Evolutionary conservation across 2,797 vertebrate genomes (phyloP).

Genomic region (Crypturellus tataupa): DNA sequence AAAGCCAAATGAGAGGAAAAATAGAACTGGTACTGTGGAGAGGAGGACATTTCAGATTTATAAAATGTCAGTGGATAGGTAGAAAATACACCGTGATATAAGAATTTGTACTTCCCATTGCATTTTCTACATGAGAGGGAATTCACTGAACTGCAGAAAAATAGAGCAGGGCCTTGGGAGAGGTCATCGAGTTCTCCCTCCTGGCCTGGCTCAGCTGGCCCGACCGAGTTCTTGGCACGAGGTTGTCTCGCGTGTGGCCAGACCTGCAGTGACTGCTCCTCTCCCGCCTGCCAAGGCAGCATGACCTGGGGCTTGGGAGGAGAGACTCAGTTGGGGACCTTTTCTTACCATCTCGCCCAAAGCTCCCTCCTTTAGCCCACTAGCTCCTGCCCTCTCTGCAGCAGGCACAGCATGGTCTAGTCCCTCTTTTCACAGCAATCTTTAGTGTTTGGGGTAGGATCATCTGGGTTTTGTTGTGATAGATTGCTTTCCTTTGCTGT

Average conservation of each 20-base stretch:
- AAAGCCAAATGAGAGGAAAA: neutral
- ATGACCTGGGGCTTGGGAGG: neutral
- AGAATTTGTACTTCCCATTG: neutral
- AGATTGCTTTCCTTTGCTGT: neutral
- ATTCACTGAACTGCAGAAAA: neutral
- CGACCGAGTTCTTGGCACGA: rapidly evolving
- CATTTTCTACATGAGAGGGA: neutral
- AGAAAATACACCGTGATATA: neutral
- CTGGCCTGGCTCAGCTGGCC: neutral
- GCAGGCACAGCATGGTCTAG: neutral
- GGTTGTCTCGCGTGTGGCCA: neutral
- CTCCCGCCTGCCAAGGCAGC: neutral
- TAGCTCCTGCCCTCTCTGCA: neutral
- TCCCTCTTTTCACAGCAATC: neutral
- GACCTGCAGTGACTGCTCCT: neutral
- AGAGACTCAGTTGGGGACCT: neutral
- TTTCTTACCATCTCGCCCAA: neutral
- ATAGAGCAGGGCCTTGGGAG: neutral
- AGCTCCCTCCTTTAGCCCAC: neutral
- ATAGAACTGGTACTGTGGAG: neutral
- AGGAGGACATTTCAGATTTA: neutral
- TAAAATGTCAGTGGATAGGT: neutral
- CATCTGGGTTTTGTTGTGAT: neutral
- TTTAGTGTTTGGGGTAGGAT: neutral
- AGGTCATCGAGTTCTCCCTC: rapidly evolving